These are phyloP conservation scores for Tanaodytes sp. DNA, from an alignment of 2,888 invertebrate genomes.

Conservation along the genomic window DNA sequence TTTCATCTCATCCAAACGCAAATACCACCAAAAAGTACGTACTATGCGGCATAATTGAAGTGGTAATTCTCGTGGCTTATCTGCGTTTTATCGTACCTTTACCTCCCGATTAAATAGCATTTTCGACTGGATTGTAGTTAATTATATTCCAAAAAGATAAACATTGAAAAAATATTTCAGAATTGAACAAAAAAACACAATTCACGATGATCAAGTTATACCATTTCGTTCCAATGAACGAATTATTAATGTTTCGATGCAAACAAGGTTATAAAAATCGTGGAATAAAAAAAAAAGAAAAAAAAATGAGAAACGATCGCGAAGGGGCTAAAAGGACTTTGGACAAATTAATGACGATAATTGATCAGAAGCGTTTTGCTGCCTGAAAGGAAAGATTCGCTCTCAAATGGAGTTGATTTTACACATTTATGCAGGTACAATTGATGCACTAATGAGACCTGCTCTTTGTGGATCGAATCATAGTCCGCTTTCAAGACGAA, in stretches of 20 bases:
- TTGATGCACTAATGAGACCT: constrained; percentile 32
- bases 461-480: constrained; percentile 30
- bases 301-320: too few species aligned
- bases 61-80: constrained; percentile 26
- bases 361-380: constrained; percentile 16
- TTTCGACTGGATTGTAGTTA: too few species aligned
- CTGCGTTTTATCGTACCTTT: constrained; percentile 19
- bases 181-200: too few species aligned
- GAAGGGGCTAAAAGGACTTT: background rate
- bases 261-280: too few species aligned
- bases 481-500: constrained; percentile 8
- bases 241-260: too few species aligned
- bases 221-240: too few species aligned
- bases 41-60: constrained; percentile 19
- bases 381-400: constrained; percentile 1
- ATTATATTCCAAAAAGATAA: too few species aligned
- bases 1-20: constrained; percentile 25
- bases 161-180: too few species aligned
- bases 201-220: too few species aligned
- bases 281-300: background rate
- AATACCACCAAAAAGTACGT: constrained; percentile 15
- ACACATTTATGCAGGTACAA: constrained; percentile 30
- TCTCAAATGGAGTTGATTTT: constrained; percentile 14
- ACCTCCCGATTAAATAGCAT: too few species aligned
- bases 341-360: constrained; percentile 11